Base-by-base conservation (phyloP, 2,888 invertebrate species). In the Cacoxenus indagator region DNA sequence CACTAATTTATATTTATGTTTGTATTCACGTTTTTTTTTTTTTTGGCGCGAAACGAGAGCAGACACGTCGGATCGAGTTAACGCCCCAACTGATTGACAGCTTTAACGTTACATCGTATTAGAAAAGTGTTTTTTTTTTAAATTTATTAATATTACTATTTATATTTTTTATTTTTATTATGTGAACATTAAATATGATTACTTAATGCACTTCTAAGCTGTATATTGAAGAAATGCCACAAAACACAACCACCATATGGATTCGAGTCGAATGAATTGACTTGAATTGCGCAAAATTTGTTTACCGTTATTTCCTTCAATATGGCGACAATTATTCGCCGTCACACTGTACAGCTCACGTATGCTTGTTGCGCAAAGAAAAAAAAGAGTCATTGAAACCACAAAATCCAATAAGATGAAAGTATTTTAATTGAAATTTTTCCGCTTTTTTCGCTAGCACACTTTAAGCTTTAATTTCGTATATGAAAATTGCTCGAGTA, bases 381-480 rank as follows among this genome's bases (percentile, higher is more conserved):
- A 57, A 37, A 4, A 14, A 37, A 37, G 14, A 37, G 37, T 9
- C 19, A 51, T 9, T 19, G 51, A 51, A 24, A 65, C 65, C 55
- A 57, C 55, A 57, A 65, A 54, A 65, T 65, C 65, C 24, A 55
- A 65, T 65, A 65, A 55, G 65, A 65, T 31, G 65, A 65, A 65
- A 62, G 61, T 65, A 51, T 48, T 65, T 65, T 65, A 65, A 65
- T 65, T 65, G 65, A 27, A 65, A 65, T 54, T 67, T 67, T 67
- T 67, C 45, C 66, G 59, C 46, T 17, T 22, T 19, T 62, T 62
- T 62, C 43, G 55, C 57, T 65, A 62, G 29, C 61, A 45, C 59
- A 61, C 37, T 37, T 61, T 61, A 8, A 17, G 59, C 59, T 61
- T 61, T 61, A 37, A 37, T 61, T 61, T 61, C 5, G 43, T 37